Evolutionary conservation across 2,797 vertebrate species (phyloP), one percentile per base, ranked within the genome.

Genomic region (Melanitta fusca): DNA sequence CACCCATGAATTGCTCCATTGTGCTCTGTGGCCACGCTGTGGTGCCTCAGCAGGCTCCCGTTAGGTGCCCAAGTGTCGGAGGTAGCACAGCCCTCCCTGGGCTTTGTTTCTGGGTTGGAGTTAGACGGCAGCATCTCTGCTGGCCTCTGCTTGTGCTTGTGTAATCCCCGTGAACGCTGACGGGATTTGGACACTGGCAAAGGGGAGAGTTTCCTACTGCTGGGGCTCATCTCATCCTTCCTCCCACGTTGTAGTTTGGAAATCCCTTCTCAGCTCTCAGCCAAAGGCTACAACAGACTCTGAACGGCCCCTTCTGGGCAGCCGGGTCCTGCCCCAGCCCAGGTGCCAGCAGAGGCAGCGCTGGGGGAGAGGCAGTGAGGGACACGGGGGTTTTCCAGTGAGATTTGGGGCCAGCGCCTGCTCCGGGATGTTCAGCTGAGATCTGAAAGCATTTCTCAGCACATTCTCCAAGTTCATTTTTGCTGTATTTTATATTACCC

Each of bases 211-310:
- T 61, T 60, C 78, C 70, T 32, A 32, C 66, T 85, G 84, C 25
- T 64, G 45, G 36, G 66, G 61, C 51, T 73, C 38, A 9, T 24
- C 19, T 66, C 18, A 24, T 22, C 28, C 78, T 70, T 54, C 41
- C 41, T 83, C 70, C 39, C 25, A 1, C 0, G 0, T 34, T 62
- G 87, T 36, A 30, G 1, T 62, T 27, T 39, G 7, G 68, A 68
- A 38, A 34, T 36, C 20, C 21, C n/a, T 43, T 30, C 75, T 57
- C 49, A 90, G 38, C 17, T 39, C 45, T 71, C 91, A 90, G 1
- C 94, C 74, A 72, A 88, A 85, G 75, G 83, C 80, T 88, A 11
- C 24, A 25, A 74, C 53, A 54, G 85, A 28, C 90, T 94, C 72
- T 21, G 13, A 1, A 6, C 2, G 0, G 69, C 34, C 2, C 36